phyloP scores from a whole-genome alignment of 1,140 invertebrate species.

The Chironomus striatipennis region DNA sequence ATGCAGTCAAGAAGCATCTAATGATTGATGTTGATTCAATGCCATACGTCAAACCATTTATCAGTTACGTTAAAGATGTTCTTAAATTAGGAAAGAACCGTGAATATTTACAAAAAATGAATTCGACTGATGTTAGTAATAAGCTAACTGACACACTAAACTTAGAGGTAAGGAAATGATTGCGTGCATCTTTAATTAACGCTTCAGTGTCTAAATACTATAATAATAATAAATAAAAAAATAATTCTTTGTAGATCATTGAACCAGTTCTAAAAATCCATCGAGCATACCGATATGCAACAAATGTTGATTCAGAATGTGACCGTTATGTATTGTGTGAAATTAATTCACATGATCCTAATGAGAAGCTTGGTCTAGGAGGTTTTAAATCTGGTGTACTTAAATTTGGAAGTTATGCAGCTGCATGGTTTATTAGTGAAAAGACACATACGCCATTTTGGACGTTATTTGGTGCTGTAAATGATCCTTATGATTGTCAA shows the following conservation, averaged over 20 bases:
- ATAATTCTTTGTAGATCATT: constrained; percentile 46
- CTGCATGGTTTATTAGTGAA: constrained; percentile 44
- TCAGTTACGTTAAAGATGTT: constrained; percentile 60
- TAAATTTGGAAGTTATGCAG: constrained; percentile 59
- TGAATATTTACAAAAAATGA: constrained; percentile 45
- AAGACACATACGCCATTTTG: constrained; percentile 47
- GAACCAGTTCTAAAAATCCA: constrained; percentile 66
- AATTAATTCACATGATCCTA: constrained; percentile 53
- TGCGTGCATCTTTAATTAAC: background rate
- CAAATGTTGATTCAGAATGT: constrained; percentile 53
- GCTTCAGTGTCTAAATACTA: background rate
- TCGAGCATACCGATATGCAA: constrained; percentile 63
- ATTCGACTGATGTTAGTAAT: constrained; percentile 59
- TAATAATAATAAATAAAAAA: background rate
- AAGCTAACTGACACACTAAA: constrained; percentile 68
- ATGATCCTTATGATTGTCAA: constrained; percentile 51
- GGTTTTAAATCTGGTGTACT: constrained; percentile 56
- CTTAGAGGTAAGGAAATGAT: constrained; percentile 45
- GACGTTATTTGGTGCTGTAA: constrained; percentile 47
- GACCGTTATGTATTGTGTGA: constrained; percentile 67
- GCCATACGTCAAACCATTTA: constrained; percentile 62
- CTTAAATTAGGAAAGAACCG: constrained; percentile 56
- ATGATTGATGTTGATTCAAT: constrained; percentile 61
- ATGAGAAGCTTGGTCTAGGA: constrained; percentile 42
- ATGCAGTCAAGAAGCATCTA: constrained; percentile 57